These are phyloP conservation scores for Mythimna albipuncta DNA, from an alignment of 2,888 invertebrate genomes.

Conservation along the genomic window DNA sequence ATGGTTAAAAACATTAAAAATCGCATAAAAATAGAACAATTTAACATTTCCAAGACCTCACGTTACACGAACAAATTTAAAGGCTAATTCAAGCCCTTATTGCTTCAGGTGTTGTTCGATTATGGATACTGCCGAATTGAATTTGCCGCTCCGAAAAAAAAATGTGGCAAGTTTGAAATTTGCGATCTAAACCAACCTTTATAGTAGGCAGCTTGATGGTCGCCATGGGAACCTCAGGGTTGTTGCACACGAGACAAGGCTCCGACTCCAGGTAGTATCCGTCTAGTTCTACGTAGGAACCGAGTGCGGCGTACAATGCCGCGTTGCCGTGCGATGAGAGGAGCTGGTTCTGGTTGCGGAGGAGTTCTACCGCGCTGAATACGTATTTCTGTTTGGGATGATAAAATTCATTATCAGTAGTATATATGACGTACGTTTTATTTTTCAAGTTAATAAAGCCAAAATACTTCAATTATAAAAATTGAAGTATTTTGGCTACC, in stretches of 20 bases:
- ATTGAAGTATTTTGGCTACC: too few relatives aligned
- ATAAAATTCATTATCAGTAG: too few relatives aligned
- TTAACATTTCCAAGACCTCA: too few relatives aligned
- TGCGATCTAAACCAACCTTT: slow-evolving; percentile 90
- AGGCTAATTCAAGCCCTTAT: neutral
- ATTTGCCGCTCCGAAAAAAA: neutral
- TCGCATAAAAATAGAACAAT: too few relatives aligned
- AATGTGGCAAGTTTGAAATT: neutral
- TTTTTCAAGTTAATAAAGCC: too few relatives aligned
- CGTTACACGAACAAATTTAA: too few relatives aligned
- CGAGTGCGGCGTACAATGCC: slow-evolving; percentile 96
- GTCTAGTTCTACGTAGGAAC: slow-evolving; percentile 98
- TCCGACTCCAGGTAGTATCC: slow-evolving; percentile 99
- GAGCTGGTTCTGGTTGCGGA: slow-evolving; percentile 97
- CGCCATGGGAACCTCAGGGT: slow-evolving; percentile 98
- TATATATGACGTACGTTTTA: too few relatives aligned
- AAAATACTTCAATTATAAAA: too few relatives aligned
- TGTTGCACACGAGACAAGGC: slow-evolving; percentile 99
- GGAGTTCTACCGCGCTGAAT: slow-evolving; percentile 95
- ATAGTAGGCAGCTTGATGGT: slow-evolving; percentile 98
- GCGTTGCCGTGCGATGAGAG: slow-evolving; percentile 98
- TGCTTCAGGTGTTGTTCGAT: neutral
- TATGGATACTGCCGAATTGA: neutral
- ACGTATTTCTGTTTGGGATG: slow-evolving; percentile 92
- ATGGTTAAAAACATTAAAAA: too few relatives aligned